Conservation (phyloP, 2,113 vertebrate genomes). For the Leptobrachium ailaonicum region DNA sequence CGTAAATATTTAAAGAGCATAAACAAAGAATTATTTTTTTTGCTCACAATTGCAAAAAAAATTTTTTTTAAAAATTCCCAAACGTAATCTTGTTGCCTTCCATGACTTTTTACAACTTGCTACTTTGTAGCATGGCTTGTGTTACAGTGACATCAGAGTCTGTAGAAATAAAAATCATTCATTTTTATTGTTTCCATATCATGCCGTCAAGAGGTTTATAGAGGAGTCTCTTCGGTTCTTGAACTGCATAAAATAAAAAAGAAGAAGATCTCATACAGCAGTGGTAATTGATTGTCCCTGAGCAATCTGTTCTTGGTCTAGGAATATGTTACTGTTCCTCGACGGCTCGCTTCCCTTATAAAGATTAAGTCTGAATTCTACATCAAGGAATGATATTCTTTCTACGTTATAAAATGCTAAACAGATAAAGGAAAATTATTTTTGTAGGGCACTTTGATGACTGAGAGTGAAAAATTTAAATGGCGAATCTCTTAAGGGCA, state of each 20-base stretch:
- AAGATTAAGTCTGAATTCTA: background rate
- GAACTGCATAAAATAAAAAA: constrained; percentile 4
- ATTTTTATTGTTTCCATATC: constrained; percentile 37
- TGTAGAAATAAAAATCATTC: constrained; percentile 39
- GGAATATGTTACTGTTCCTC: background rate
- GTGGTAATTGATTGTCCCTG: constrained; percentile 13
- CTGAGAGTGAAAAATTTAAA: constrained; percentile 49
- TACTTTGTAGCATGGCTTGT: background rate
- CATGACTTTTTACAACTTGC: constrained; percentile 11
- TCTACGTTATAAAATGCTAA: constrained; percentile 11
- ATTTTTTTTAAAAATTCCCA: constrained; percentile 10
- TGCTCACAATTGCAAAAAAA: background rate
- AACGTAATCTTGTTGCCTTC: constrained; percentile 4
- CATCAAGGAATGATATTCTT: background rate
- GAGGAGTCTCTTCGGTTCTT: background rate
- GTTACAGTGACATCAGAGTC: constrained; percentile 6
- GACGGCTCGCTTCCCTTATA: too few species aligned
- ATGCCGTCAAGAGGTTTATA: constrained; percentile 34
- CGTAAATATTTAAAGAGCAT: constrained; percentile 10
- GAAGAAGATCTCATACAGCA: constrained; percentile 1
- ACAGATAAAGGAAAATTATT: constrained; percentile 16
- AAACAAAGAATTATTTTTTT: background rate
- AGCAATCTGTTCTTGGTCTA: constrained; percentile 1
- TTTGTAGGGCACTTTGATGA: background rate
- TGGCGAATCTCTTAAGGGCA: constrained; percentile 54